These are phyloP conservation scores for Chloropsis hardwickii DNA, from an alignment of 2,113 vertebrate genomes.

Conservation along the genomic window DNA sequence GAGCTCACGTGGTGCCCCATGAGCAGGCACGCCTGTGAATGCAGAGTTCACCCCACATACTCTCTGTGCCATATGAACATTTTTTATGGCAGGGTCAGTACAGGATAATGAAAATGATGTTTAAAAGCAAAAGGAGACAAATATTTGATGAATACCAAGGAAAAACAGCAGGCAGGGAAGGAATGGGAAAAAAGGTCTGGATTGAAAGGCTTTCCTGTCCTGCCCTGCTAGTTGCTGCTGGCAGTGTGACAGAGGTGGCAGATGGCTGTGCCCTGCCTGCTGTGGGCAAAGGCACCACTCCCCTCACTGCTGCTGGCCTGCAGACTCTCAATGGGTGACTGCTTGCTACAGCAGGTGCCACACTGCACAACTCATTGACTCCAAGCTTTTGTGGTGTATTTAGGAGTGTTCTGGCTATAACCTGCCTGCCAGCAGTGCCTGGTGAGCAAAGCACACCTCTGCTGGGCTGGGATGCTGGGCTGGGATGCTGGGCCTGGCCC, in stretches of 20 bases:
- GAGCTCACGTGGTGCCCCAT: background rate
- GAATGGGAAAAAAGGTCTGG: background rate
- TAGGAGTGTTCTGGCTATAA: background rate
- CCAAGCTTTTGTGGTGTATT: background rate
- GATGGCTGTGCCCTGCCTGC: background rate
- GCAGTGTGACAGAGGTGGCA: rapidly evolving
- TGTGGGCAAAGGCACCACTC: background rate
- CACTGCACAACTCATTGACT: background rate
- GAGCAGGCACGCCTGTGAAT: background rate
- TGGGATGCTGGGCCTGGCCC: background rate
- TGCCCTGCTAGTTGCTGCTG: background rate
- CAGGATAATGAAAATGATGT: background rate
- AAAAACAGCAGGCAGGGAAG: background rate
- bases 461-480: background rate
- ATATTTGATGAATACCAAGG: background rate
- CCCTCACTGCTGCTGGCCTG: background rate
- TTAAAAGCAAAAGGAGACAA: background rate
- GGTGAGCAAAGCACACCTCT: background rate
- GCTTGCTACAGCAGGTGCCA: background rate
- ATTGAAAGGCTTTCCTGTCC: background rate
- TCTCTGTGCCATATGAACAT: background rate
- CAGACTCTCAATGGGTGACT: background rate
- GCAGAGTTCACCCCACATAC: background rate
- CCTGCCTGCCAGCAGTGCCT: background rate
- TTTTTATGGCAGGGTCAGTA: background rate